Percentiles rank a stretch among this genome's conserved stretches.
Evolutionary conservation across 1,140 invertebrate genomes (phyloP).

Genomic region (Littorina saxatilis): DNA sequence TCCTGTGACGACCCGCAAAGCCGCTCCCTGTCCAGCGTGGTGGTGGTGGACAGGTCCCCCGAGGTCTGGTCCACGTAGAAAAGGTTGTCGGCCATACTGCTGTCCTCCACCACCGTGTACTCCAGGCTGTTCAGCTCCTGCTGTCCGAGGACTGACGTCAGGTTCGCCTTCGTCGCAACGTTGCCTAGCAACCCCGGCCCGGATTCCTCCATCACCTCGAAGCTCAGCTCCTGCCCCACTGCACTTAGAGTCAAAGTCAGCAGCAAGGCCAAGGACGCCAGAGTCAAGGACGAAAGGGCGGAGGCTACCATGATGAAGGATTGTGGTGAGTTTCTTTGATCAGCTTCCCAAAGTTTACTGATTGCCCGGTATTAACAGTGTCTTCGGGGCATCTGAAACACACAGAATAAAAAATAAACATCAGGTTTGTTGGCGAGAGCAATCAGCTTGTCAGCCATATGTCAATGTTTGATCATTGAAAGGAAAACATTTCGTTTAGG

Average conservation of each 20-base stretch:
- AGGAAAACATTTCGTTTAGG: too few relatives aligned
- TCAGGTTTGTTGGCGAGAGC: too few relatives aligned
- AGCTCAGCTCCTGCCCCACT: slow-evolving; percentile 2
- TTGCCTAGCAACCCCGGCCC: slow-evolving; percentile 36
- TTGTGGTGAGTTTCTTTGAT: background rate
- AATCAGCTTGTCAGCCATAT: too few relatives aligned
- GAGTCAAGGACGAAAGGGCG: background rate
- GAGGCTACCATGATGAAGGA: background rate
- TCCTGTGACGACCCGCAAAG: slow-evolving; percentile 38
- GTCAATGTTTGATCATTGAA: too few relatives aligned
- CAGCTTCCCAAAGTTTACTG: background rate
- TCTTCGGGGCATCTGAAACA: background rate
- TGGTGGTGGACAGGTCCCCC: slow-evolving; percentile 44
- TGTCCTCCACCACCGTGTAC: slow-evolving; percentile 20
- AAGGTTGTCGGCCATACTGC: slow-evolving; percentile 1
- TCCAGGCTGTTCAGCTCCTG: slow-evolving; percentile 1
- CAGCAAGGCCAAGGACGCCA: background rate
- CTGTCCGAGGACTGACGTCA: slow-evolving; percentile 17
- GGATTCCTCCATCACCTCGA: slow-evolving; percentile 22
- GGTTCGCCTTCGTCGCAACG: slow-evolving; percentile 27
- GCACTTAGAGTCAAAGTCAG: background rate
- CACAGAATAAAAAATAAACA: background rate
- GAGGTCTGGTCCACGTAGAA: slow-evolving; percentile 46
- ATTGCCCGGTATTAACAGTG: background rate
- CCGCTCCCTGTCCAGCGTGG: slow-evolving; percentile 50